These are phyloP conservation scores for Drosophila carrolli DNA, from an alignment of 1,140 invertebrate species.

Conservation along the genomic window DNA sequence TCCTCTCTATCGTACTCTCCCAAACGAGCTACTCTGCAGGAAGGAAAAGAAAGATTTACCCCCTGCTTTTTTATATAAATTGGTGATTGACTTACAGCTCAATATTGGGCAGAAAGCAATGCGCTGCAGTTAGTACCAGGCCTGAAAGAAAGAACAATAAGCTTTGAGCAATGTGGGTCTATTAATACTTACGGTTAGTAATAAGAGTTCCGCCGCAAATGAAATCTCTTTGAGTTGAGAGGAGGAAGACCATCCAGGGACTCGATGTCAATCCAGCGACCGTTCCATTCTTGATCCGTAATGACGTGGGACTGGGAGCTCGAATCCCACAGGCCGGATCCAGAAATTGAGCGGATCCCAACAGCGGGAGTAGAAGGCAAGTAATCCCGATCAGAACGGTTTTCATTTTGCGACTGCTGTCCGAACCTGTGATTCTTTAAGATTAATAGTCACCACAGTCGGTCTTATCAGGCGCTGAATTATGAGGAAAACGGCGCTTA, in stretches of 20 bases:
- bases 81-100: neutral
- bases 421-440: neutral
- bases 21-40: neutral
- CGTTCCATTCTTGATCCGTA: neutral
- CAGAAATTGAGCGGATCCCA: slow-evolving; percentile 6
- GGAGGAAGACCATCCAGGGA: slow-evolving; percentile 13
- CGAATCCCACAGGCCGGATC: slow-evolving; percentile 1
- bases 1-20: neutral
- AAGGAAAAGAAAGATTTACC: too few relatives aligned
- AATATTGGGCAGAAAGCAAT: neutral
- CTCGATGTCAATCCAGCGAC: neutral
- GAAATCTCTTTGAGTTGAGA: neutral
- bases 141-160: neutral
- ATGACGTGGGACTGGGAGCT: neutral
- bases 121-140: slow-evolving; percentile 7
- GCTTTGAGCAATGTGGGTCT: too few relatives aligned
- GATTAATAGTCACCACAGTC: neutral
- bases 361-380: neutral
- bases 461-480: neutral
- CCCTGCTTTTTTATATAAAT: neutral
- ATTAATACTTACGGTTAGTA: neutral
- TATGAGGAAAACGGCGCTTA: neutral
- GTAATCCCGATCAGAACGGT: neutral
- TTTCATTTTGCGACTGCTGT: slow-evolving; percentile 3
- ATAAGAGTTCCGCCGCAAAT: slow-evolving; percentile 6